phyloP scores from a whole-genome alignment of 2,797 vertebrate species.

The Aythya fuligula region DNA sequence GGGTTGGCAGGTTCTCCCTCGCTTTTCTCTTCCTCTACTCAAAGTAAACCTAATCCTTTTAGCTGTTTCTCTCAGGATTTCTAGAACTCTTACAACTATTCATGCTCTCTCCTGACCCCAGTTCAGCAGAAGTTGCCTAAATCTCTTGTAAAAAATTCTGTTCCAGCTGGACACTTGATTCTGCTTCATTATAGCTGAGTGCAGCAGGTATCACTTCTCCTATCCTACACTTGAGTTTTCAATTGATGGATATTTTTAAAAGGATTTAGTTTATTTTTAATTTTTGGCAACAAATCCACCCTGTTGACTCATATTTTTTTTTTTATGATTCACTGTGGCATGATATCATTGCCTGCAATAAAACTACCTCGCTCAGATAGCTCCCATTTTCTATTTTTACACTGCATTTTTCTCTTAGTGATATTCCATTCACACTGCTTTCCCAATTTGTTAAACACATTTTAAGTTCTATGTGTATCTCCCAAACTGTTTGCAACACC shows the following conservation, averaged over 20 bases:
- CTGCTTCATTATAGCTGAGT: background rate
- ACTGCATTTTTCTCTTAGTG: background rate
- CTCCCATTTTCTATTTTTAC: background rate
- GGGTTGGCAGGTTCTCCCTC: background rate
- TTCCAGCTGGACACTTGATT: background rate
- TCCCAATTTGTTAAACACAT: background rate
- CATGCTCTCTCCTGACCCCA: background rate
- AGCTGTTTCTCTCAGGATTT: background rate
- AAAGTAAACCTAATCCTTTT: background rate
- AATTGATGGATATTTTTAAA: background rate
- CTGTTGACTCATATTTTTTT: background rate
- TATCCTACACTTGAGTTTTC: background rate
- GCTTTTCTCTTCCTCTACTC: background rate
- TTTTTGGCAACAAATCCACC: background rate
- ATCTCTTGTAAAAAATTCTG: background rate
- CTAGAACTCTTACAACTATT: background rate
- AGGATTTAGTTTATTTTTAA: background rate
- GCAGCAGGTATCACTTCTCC: background rate
- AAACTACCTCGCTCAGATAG: background rate
- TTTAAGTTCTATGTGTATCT: background rate
- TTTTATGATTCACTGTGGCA: background rate
- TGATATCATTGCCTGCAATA: background rate
- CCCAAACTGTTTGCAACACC: background rate
- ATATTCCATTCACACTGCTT: background rate
- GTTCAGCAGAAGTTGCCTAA: background rate